Evolutionary conservation across 2,797 vertebrate genomes (phyloP).

Genomic region (Pelochelys cantorii): DNA sequence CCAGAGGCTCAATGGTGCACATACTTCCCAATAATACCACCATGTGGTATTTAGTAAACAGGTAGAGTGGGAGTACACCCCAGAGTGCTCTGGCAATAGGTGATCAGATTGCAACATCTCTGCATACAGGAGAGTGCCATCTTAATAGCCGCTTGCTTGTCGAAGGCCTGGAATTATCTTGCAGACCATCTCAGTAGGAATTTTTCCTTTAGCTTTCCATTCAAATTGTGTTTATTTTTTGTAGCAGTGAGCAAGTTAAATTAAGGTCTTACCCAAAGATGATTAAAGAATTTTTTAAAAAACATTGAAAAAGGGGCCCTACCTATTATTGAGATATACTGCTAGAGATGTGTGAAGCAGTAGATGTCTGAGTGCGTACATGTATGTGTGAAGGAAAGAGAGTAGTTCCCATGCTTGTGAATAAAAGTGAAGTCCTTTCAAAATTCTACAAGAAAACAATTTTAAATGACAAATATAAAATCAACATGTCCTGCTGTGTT

Average conservation of each 20-base stretch:
- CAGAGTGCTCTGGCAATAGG: too few relatives aligned
- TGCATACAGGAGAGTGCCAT: too few relatives aligned
- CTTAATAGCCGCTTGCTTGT: too few relatives aligned
- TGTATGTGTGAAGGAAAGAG: background rate
- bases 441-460: background rate
- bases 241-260: background rate
- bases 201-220: background rate
- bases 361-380: background rate
- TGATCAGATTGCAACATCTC: too few relatives aligned
- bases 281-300: background rate
- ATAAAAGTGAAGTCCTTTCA: background rate
- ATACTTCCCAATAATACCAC: too few relatives aligned
- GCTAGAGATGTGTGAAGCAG: background rate
- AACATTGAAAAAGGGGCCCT: background rate
- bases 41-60: too few relatives aligned
- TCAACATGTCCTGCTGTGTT: background rate
- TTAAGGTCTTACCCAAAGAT: background rate
- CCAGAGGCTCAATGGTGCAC: too few relatives aligned
- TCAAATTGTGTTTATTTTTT: constrained; percentile 23
- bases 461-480: background rate
- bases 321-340: background rate
- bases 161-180: too few relatives aligned
- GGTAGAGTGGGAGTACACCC: too few relatives aligned
- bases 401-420: background rate
- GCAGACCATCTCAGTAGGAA: too few relatives aligned